Percentiles rank a stretch among this genome's conserved stretches.
These are phyloP conservation scores for Ptychobarbus kaznakovi DNA, from an alignment of 2,797 vertebrate genomes.

Conservation along the genomic window DNA sequence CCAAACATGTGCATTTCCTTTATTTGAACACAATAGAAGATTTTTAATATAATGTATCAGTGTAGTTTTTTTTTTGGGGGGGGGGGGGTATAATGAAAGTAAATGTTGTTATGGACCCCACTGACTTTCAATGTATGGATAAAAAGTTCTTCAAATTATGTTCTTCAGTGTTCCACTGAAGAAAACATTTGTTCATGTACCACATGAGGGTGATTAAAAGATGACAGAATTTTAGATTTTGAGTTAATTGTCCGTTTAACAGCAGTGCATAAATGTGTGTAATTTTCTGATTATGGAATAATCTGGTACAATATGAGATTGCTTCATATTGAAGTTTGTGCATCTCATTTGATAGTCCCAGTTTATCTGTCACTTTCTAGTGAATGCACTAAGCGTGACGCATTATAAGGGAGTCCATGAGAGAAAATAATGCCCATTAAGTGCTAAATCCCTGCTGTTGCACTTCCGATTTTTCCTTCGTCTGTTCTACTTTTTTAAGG, in stretches of 20 bases:
- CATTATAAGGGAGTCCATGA: conserved; percentile 18
- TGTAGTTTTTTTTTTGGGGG: background rate
- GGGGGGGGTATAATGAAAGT: background rate
- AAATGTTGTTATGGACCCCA: conserved; percentile 11
- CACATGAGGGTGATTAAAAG: background rate
- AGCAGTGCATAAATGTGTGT: conserved; percentile 49
- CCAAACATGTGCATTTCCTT: background rate
- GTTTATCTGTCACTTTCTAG: conserved; percentile 48
- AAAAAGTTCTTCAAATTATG: background rate
- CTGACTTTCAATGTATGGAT: background rate
- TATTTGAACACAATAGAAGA: background rate
- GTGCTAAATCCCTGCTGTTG: conserved; percentile 32
- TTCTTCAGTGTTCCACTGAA: background rate
- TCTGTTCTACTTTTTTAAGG: conserved; percentile 41
- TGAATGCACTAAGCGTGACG: conserved; percentile 35
- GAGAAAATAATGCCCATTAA: conserved; percentile 42
- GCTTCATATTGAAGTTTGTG: conserved; percentile 68
- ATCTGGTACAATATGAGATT: conserved; percentile 53
- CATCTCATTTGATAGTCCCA: conserved; percentile 48
- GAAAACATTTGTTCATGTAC: background rate
- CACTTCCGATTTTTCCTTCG: conserved; percentile 40
- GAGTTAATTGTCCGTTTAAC: background rate
- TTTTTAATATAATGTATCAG: background rate
- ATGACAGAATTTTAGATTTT: conserved; percentile 14
- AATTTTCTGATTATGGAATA: conserved; percentile 41